Evolutionary conservation across 2,797 vertebrate genomes (phyloP).

Genomic region (Etheostoma nigrum): DNA sequence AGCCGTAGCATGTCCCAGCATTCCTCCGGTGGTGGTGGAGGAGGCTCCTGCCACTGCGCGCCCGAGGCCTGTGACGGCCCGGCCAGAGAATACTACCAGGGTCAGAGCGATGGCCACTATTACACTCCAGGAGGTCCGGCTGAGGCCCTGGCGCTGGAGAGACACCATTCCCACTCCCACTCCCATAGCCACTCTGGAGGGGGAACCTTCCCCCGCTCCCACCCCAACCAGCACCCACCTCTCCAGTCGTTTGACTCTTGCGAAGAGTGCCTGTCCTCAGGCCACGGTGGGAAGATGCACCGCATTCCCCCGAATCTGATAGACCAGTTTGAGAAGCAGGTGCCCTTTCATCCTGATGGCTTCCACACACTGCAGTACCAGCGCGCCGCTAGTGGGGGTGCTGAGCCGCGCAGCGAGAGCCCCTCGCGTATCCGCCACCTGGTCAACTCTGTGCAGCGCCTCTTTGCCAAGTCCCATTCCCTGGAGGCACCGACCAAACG

Average conservation of each 20-base stretch:
- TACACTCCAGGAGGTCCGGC: constrained; percentile 87
- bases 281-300: constrained; percentile 90
- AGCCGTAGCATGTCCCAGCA: constrained; percentile 95
- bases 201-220: constrained; percentile 97
- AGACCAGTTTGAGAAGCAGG: constrained; percentile 98
- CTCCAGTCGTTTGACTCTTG: constrained; percentile 93
- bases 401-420: constrained; percentile 94
- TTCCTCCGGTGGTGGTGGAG: constrained; percentile 85
- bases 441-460: constrained; percentile 98
- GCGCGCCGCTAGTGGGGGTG: constrained; percentile 86
- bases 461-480: constrained; percentile 99
- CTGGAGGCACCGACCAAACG: constrained; percentile 95
- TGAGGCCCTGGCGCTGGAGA: constrained; percentile 85
- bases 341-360: constrained; percentile 96
- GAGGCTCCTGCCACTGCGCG: constrained; percentile 89
- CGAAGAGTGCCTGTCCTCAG: constrained; percentile 92
- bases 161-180: constrained; percentile 79
- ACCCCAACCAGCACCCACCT: constrained; percentile 90
- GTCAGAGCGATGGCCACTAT: constrained; percentile 87
- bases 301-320: constrained; percentile 94
- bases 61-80: constrained; percentile 89
- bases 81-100: constrained; percentile 86
- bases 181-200: constrained; percentile 87
- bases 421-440: constrained; percentile 98
- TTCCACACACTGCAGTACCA: constrained; percentile 99